These are phyloP conservation scores for Caloenas nicobarica DNA, from an alignment of 2,113 vertebrate genomes.

Conservation along the genomic window DNA sequence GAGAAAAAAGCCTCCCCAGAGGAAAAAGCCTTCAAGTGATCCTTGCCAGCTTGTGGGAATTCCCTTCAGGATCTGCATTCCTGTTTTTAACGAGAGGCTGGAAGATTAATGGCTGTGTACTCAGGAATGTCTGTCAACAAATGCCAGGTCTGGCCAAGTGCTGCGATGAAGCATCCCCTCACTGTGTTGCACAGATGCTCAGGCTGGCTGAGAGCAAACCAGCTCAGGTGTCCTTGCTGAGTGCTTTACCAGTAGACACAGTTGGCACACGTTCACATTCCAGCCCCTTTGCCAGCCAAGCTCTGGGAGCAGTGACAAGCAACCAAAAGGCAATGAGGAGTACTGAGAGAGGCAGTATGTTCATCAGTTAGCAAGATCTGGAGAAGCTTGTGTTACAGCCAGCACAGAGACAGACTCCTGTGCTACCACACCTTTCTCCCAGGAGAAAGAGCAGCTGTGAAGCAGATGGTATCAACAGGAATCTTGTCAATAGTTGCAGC, in stretches of 20 bases:
- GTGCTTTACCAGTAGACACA: not conserved
- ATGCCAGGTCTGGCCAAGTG: not conserved
- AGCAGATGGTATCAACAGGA: not conserved
- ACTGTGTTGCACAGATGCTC: not conserved
- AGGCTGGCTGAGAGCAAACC: not conserved
- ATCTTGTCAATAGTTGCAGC: not conserved
- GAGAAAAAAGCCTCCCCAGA: not conserved
- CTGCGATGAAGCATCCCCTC: not conserved
- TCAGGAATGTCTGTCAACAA: not conserved
- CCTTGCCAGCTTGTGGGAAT: not conserved
- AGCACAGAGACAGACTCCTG: not conserved
- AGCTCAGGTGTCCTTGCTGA: not conserved
- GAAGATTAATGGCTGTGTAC: not conserved
- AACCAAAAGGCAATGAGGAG: not conserved
- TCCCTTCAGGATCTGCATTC: not conserved
- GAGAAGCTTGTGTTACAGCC: not conserved
- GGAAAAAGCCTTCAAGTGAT: not conserved
- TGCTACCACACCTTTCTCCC: not conserved
- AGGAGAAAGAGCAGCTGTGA: not conserved
- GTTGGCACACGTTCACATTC: not conserved
- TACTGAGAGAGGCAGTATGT: not conserved
- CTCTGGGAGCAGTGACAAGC: not conserved
- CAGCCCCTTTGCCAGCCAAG: not conserved
- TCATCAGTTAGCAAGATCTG: not conserved
- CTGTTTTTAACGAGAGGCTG: not conserved